Evolutionary conservation across 2,888 invertebrate genomes (phyloP).

Genomic region (Lapara coniferarum): DNA sequence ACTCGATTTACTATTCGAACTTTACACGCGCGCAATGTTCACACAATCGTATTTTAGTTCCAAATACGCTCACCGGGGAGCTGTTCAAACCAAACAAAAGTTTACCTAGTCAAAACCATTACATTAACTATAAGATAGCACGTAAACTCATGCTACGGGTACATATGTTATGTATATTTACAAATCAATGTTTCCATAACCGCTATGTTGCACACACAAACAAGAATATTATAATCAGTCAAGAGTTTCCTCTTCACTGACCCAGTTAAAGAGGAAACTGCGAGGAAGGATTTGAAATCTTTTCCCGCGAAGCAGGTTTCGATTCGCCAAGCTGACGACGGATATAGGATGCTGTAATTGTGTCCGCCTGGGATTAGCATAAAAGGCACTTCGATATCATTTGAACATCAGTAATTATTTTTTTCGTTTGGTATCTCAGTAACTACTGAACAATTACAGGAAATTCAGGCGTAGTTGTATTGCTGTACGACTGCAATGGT

Average conservation of each 20-base stretch:
- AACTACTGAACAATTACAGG: too few relatives aligned
- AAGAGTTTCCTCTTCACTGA: conserved; percentile 25
- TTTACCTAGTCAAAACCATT: too few relatives aligned
- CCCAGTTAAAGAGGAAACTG: conserved; percentile 26
- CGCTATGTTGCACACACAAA: neutral
- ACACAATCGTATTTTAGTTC: too few relatives aligned
- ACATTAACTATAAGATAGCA: too few relatives aligned
- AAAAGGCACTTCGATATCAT: neutral
- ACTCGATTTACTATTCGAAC: too few relatives aligned
- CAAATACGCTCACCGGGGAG: too few relatives aligned
- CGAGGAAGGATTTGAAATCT: conserved; percentile 21
- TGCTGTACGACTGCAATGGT: too few relatives aligned
- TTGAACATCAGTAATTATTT: neutral
- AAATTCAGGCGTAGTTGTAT: too few relatives aligned
- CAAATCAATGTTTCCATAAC: neutral
- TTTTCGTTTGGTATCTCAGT: neutral
- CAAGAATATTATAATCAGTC: conserved; percentile 6
- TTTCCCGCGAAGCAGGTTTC: conserved; percentile 8
- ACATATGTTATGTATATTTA: too few relatives aligned
- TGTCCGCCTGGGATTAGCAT: conserved; percentile 18
- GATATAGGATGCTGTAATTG: conserved; percentile 14
- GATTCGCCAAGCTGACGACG: conserved; percentile 2
- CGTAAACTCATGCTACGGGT: too few relatives aligned
- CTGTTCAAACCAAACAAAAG: too few relatives aligned
- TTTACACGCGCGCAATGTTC: too few relatives aligned